phyloP scores from a whole-genome alignment of 2,113 vertebrate species.

The Phyllopteryx taeniolatus region DNA sequence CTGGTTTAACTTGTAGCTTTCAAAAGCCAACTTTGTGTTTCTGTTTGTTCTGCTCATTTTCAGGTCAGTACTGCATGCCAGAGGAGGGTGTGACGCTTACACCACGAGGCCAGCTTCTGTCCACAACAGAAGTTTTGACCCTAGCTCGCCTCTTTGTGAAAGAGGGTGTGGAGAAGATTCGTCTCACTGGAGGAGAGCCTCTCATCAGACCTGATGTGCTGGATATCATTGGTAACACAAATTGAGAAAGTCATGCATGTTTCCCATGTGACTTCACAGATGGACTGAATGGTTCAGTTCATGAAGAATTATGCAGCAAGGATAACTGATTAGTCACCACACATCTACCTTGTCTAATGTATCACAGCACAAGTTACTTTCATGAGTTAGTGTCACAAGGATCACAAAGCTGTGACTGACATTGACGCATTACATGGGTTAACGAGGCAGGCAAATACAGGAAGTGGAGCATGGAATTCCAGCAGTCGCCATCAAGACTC shows the following conservation, averaged over 20 bases:
- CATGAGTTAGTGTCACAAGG: not conserved
- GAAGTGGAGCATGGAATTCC: not conserved
- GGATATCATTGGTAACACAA: slow-evolving; percentile 81
- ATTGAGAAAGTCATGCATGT: not conserved
- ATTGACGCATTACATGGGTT: not conserved
- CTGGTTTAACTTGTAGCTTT: too few relatives aligned
- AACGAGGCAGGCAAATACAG: not conserved
- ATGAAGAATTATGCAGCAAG: not conserved
- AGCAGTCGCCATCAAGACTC: not conserved
- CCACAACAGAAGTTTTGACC: slow-evolving; percentile 82
- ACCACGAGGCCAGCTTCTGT: slow-evolving; percentile 83
- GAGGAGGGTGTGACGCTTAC: slow-evolving; percentile 92
- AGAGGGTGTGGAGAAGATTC: slow-evolving; percentile 94
- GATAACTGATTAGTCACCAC: slow-evolving; percentile 2
- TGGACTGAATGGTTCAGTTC: not conserved
- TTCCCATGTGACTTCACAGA: not conserved
- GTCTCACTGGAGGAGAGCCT: slow-evolving; percentile 92
- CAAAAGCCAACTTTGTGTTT: not conserved
- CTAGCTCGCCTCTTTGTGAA: slow-evolving; percentile 87
- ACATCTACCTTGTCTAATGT: not conserved
- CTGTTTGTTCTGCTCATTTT: not conserved
- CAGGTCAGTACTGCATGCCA: slow-evolving; percentile 98
- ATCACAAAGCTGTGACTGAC: not conserved
- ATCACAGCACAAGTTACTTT: not conserved
- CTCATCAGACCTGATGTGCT: slow-evolving; percentile 91